Evolutionary conservation across 2,888 invertebrate species (phyloP).

Genomic region (Tenodera sinensis): DNA sequence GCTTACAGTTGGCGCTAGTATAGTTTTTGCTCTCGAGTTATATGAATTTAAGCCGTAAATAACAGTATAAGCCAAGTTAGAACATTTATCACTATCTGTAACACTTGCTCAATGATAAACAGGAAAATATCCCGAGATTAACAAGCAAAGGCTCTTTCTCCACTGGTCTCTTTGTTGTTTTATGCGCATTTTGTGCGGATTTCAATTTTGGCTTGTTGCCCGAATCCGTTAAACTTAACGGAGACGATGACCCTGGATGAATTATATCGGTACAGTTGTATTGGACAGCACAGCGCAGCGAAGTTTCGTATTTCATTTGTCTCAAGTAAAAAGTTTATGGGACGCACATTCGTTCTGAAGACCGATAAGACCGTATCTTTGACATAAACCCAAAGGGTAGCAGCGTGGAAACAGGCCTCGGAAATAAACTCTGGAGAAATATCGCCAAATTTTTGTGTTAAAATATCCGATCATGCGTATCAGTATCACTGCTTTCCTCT

Average conservation of each 20-base stretch:
- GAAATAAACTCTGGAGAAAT: too few species aligned
- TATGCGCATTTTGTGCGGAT: neutral
- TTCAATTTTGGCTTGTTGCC: neutral
- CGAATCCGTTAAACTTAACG: neutral
- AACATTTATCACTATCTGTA: neutral
- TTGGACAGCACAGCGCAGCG: neutral
- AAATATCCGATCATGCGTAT: too few species aligned
- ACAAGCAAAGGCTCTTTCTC: too few species aligned
- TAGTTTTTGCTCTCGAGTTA: neutral
- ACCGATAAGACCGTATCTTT: neutral
- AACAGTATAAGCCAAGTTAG: neutral
- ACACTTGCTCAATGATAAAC: neutral
- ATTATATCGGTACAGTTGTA: neutral
- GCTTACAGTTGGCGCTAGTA: neutral
- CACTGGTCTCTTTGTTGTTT: neutral
- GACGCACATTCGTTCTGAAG: neutral
- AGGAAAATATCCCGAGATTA: neutral
- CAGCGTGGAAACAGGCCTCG: too few species aligned
- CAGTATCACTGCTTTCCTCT: too few species aligned
- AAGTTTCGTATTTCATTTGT: neutral
- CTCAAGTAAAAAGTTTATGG: neutral
- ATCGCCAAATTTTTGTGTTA: too few species aligned
- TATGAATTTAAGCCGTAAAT: neutral
- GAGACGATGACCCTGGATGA: neutral
- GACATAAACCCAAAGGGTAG: neutral